Conservation (phyloP, 1,140 invertebrate genomes). For the Plectus sambesii region DNA sequence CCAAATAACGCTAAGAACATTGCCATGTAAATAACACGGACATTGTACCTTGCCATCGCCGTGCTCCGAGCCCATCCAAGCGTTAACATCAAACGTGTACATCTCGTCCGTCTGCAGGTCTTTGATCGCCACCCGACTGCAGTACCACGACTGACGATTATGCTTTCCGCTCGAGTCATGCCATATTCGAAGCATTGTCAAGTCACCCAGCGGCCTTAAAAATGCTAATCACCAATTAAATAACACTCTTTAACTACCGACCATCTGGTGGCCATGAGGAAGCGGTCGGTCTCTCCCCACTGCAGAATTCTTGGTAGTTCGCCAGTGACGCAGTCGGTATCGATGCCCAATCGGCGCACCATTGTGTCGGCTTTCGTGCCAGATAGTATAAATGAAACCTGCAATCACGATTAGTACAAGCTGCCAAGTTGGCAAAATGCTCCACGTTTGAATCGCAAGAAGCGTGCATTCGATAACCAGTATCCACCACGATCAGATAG, state of each 20-base stretch:
- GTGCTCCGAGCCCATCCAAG: slow-evolving; percentile 55
- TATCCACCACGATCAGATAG: slow-evolving; percentile 53
- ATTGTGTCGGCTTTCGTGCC: slow-evolving; percentile 53
- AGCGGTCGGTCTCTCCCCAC: slow-evolving; percentile 49
- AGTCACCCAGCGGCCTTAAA: slow-evolving; percentile 49
- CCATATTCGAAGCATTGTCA: slow-evolving; percentile 53
- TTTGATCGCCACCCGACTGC: slow-evolving; percentile 50
- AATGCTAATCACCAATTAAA: slow-evolving; percentile 15
- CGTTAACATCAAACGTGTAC: slow-evolving; percentile 51
- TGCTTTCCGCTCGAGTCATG: slow-evolving; percentile 54
- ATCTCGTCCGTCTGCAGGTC: slow-evolving; percentile 53
- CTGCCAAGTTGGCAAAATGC: neutral
- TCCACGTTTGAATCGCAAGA: slow-evolving; percentile 52
- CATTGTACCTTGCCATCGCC: slow-evolving; percentile 53
- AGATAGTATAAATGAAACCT: slow-evolving; percentile 51
- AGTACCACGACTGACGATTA: slow-evolving; percentile 51
- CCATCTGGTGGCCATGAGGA: slow-evolving; percentile 51
- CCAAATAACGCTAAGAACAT: no score
- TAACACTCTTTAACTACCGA: slow-evolving; percentile 13
- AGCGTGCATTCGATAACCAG: slow-evolving; percentile 50
- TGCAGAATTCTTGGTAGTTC: slow-evolving; percentile 47
- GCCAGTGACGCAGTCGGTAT: slow-evolving; percentile 29
- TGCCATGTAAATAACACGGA: no score
- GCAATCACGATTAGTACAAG: neutral
- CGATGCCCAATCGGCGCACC: slow-evolving; percentile 45